Conservation (phyloP, 2,888 invertebrate species). For the Pemphredon lugubris region DNA sequence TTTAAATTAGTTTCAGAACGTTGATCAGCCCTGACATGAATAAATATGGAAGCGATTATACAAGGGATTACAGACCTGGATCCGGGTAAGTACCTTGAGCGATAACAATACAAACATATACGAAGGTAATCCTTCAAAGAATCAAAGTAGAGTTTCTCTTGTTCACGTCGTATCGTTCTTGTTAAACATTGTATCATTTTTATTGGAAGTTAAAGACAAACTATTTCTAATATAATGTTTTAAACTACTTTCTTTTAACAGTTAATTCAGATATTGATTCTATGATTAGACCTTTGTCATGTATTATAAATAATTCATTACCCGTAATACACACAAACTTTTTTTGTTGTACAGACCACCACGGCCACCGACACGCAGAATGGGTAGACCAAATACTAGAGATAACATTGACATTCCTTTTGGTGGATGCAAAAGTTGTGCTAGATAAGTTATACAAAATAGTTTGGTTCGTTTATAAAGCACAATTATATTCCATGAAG, state of each 20-base stretch:
- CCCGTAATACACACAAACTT: neutral
- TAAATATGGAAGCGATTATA: conserved; percentile 50
- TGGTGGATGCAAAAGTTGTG: conserved; percentile 73
- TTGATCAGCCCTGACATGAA: conserved; percentile 62
- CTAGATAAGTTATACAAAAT: conserved; percentile 35
- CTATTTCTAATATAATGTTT: neutral
- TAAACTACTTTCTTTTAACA: no score
- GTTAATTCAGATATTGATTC: no score
- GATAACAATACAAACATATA: neutral
- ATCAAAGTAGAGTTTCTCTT: neutral
- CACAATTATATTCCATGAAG: no score
- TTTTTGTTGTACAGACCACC: conserved; percentile 58
- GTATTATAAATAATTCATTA: neutral
- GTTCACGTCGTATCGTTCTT: no score
- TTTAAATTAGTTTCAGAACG: conserved; percentile 67
- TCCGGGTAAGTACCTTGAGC: conserved; percentile 59
- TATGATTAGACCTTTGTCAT: conserved; percentile 5
- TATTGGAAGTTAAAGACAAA: neutral
- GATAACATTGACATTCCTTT: conserved; percentile 61
- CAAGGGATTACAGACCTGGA: conserved; percentile 66
- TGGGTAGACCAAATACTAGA: conserved; percentile 67
- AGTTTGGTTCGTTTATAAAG: no score
- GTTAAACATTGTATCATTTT: neutral
- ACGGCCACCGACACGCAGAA: conserved; percentile 65
- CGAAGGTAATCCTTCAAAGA: neutral